Evolutionary conservation across 1,140 invertebrate species (phyloP), one percentile per base, ranked within the genome.

Genomic region (Rhyzopertha dominica): DNA sequence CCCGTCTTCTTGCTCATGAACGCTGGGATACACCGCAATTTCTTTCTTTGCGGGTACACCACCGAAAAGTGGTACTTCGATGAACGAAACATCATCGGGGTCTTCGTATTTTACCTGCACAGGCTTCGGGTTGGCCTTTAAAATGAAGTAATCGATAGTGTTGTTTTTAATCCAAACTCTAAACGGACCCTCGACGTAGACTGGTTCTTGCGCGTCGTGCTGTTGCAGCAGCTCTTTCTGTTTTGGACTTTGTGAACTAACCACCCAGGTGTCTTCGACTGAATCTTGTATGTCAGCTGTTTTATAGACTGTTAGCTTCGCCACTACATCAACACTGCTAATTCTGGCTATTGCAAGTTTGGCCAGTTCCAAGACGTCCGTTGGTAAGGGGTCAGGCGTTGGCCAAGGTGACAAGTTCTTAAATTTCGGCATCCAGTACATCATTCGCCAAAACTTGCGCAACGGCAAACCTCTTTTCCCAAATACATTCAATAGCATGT

Each of bases 391-490:
- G 22, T 80, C 73, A 1, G 94, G 90, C 26, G 95, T 62, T 1
- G 81, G 79, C 81, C 88, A 98, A 2, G 95, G 95, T 53, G 90
- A 92, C 0, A 85, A 64, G 66, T 97, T 84, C 61, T 83, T 89
- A 59, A 98, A 92, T 68, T 98, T 98, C 3, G 95, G 93, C 83
- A 96, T 86, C 96, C 96, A 99, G 62, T 98, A 99, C 74, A 91
- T 81, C 86, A 98, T 94, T 31, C 92, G 75, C 74, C 82, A 84
- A 61, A 81, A 88, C 64, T 95, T 96, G 45, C 87, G 71, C 9
- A 91, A 64, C 0, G 89, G 87, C 62, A 81, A 78, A 8, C 82
- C 82, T 56, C 81, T 72, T 42, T 74, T 70, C 0, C 95, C 94
- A 74, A 98, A 99, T 26, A 83, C 80, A 59, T 85, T 86, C 5